Evolutionary conservation across 2,797 vertebrate species (phyloP).

Genomic region (Manis crassicaudata): DNA sequence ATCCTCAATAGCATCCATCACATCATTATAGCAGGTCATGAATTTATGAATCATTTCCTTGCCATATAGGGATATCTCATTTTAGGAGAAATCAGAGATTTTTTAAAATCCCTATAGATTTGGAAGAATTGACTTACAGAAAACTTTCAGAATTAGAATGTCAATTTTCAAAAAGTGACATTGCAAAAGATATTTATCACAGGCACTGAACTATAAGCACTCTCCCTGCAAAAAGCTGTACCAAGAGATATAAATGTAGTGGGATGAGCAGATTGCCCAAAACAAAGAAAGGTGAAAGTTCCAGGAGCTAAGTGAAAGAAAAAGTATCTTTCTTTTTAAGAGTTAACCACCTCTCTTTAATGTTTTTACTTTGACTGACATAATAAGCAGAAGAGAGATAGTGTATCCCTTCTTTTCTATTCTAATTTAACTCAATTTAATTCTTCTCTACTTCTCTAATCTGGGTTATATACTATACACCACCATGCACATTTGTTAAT

Average conservation of each 20-base stretch:
- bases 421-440: slow-evolving; percentile 4
- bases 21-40: neutral
- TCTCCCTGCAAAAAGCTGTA: neutral
- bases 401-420: neutral
- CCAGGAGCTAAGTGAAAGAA: neutral
- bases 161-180: slow-evolving; percentile 26
- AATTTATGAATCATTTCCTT: slow-evolving; percentile 21
- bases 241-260: neutral
- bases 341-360: neutral
- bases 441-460: neutral
- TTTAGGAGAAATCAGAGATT: slow-evolving; percentile 18
- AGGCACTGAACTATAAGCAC: neutral
- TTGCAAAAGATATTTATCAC: slow-evolving; percentile 38
- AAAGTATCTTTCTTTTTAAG: neutral
- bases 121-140: slow-evolving; percentile 13
- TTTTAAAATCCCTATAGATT: neutral
- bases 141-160: slow-evolving; percentile 4
- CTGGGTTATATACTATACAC: neutral
- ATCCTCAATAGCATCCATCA: neutral
- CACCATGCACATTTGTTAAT: neutral
- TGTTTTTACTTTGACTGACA: neutral
- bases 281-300: neutral
- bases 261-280: neutral
- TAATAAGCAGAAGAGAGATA: neutral
- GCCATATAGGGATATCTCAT: slow-evolving; percentile 18